Evolutionary conservation across 2,797 vertebrate genomes (phyloP).

Genomic region (Taeniopygia guttata): DNA sequence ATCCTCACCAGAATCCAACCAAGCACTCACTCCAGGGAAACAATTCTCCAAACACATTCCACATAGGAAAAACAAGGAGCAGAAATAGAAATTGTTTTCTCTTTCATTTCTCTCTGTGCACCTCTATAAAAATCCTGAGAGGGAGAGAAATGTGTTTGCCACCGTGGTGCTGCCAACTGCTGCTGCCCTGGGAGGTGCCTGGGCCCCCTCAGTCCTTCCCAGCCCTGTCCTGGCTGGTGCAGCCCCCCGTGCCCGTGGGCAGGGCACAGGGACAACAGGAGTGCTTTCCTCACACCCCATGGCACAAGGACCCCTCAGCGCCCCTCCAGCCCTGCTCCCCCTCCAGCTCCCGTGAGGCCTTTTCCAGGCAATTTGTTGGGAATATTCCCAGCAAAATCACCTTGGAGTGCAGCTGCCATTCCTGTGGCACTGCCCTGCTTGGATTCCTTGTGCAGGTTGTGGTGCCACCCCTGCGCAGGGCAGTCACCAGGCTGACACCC

Average conservation of each 20-base stretch:
- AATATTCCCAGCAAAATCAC: background rate
- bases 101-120: too few relatives aligned
- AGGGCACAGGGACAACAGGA: accelerated
- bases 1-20: too few relatives aligned
- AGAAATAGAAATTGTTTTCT: too few relatives aligned
- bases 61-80: too few relatives aligned
- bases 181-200: background rate
- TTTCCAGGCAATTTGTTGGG: too few relatives aligned
- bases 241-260: background rate
- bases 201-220: background rate
- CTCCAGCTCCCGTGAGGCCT: accelerated
- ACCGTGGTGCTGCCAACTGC: background rate
- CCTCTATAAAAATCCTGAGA: too few relatives aligned
- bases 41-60: too few relatives aligned
- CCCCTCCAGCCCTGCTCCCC: background rate
- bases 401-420: background rate
- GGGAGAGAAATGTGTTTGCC: too few relatives aligned
- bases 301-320: background rate
- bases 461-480: background rate
- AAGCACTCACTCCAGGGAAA: too few relatives aligned
- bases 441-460: background rate
- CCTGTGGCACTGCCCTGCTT: accelerated
- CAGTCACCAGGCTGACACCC: background rate
- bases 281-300: accelerated
- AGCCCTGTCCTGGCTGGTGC: background rate